A percentile compares a stretch with the other conserved stretches of the same genome.
Conservation (phyloP, 1,140 invertebrate genomes). For the Sinella curviseta region DNA sequence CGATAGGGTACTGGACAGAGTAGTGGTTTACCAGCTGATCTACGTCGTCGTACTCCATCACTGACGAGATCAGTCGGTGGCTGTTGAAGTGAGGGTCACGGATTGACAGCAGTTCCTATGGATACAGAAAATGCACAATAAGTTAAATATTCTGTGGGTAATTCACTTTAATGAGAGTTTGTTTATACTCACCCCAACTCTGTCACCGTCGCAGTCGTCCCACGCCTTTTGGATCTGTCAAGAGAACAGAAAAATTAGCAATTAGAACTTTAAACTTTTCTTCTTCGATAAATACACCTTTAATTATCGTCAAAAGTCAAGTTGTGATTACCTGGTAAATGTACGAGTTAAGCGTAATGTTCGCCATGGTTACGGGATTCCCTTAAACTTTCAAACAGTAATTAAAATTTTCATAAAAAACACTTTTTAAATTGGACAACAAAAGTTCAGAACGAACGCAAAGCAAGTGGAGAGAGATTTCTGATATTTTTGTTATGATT, state of each 20-base stretch:
- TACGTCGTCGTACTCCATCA: slow-evolving; percentile 67
- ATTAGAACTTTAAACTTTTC: neutral
- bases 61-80: slow-evolving; percentile 58
- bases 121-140: slow-evolving; percentile 45
- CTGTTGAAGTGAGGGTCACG: slow-evolving; percentile 65
- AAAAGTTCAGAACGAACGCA: no score
- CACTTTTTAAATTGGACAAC: no score
- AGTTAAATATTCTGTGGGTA: neutral
- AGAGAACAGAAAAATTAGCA: no score
- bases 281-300: slow-evolving; percentile 9
- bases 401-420: no score
- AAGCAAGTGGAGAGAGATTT: no score
- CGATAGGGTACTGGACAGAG: slow-evolving; percentile 70
- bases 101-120: slow-evolving; percentile 70
- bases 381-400: no score
- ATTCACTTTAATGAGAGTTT: neutral
- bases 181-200: slow-evolving; percentile 46
- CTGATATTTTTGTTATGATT: no score
- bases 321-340: slow-evolving; percentile 48
- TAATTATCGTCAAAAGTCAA: neutral
- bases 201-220: slow-evolving; percentile 42
- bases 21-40: slow-evolving; percentile 71
- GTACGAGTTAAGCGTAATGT: slow-evolving; percentile 46
- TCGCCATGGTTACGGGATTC: slow-evolving; percentile 43
- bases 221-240: slow-evolving; percentile 47